Evolutionary conservation across 2,888 invertebrate genomes (phyloP).

Genomic region (Adelphocoris suturalis): DNA sequence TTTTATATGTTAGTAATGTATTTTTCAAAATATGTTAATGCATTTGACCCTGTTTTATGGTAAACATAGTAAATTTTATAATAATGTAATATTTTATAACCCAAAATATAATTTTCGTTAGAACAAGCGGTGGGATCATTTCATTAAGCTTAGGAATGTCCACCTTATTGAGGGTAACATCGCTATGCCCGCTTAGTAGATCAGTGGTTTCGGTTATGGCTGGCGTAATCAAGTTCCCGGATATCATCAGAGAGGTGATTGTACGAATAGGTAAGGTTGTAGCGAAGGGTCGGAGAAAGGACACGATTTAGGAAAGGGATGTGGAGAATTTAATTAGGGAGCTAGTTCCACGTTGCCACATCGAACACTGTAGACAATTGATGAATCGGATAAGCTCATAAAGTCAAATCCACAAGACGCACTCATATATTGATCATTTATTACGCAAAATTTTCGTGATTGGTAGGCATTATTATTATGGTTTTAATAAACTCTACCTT

Average conservation of each 20-base stretch:
- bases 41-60: too few relatives aligned
- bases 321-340: neutral
- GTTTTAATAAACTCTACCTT: too few relatives aligned
- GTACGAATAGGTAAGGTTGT: neutral
- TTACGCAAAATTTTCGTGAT: too few relatives aligned
- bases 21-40: too few relatives aligned
- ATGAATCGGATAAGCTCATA: neutral
- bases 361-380: neutral
- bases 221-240: neutral
- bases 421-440: too few relatives aligned
- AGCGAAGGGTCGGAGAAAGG: neutral
- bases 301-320: neutral
- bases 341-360: neutral
- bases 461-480: too few relatives aligned
- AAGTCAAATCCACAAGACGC: too few relatives aligned
- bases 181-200: neutral
- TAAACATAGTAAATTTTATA: too few relatives aligned
- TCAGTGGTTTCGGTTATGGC: constrained; percentile 9
- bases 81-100: too few relatives aligned
- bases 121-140: neutral
- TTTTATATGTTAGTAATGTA: too few relatives aligned
- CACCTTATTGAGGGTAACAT: neutral
- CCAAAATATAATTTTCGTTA: neutral
- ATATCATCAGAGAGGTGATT: neutral
- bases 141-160: neutral